Conservation (phyloP, 2,888 invertebrate genomes). For the Microctonus aethiopoides region DNA sequence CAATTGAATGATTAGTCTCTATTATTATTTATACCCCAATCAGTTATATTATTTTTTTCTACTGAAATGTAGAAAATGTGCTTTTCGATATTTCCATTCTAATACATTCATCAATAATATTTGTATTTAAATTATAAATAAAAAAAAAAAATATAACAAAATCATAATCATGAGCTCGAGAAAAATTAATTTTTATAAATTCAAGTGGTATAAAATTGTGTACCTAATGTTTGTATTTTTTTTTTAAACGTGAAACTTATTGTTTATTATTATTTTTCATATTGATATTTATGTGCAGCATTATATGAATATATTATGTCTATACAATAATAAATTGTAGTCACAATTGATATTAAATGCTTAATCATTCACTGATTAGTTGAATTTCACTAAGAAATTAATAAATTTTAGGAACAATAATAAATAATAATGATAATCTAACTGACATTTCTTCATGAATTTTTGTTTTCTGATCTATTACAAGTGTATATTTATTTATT, state of each 20-base stretch:
- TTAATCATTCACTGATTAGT: background rate
- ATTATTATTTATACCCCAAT: background rate
- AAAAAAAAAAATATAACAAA: no score
- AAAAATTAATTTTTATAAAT: background rate
- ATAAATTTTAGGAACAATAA: background rate
- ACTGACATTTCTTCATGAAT: constrained; percentile 13
- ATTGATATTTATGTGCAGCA: background rate
- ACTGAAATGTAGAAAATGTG: no score
- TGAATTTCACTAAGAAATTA: background rate
- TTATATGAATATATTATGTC: background rate
- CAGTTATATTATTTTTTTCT: background rate
- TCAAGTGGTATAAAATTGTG: constrained; percentile 9
- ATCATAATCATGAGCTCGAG: no score
- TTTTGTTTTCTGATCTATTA: constrained; percentile 1
- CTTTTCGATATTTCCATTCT: no score
- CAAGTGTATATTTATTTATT: constrained; percentile 3
- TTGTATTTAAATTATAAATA: no score
- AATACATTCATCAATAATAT: no score
- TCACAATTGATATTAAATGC: background rate
- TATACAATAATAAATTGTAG: constrained; percentile 8
- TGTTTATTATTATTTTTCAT: background rate
- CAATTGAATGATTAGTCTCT: no score
- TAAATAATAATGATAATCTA: background rate
- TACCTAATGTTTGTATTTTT: background rate
- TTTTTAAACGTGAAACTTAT: background rate